phyloP scores from a whole-genome alignment of 2,113 vertebrate genomes.

The Bubo scandiacus region DNA sequence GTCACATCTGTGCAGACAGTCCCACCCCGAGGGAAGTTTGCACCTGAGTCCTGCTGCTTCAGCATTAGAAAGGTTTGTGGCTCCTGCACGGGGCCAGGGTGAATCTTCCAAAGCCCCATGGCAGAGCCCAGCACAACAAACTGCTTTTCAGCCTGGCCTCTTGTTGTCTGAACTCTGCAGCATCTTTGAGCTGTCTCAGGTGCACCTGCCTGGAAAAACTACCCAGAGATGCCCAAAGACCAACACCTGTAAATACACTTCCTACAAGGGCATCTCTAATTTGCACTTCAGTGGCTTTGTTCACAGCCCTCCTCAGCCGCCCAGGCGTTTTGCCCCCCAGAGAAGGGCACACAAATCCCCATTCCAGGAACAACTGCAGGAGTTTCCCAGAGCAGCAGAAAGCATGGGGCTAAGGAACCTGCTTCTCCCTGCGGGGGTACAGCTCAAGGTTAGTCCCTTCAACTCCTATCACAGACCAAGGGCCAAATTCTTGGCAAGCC shows the following conservation, averaged over 20 bases:
- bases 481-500: background rate
- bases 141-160: background rate
- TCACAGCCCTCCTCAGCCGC: background rate
- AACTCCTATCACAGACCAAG: background rate
- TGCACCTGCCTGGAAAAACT: background rate
- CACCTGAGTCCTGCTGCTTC: accelerated
- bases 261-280: background rate
- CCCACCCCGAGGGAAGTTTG: background rate
- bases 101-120: background rate
- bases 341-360: background rate
- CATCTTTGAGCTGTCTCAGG: background rate
- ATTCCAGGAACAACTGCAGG: background rate
- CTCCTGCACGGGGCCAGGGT: accelerated
- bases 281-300: background rate
- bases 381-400: background rate
- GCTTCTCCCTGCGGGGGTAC: background rate
- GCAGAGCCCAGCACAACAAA: background rate
- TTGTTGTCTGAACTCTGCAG: background rate
- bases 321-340: background rate
- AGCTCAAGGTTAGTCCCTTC: background rate
- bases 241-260: background rate
- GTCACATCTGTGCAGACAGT: background rate
- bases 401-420: accelerated
- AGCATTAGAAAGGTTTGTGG: background rate
- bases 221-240: background rate